Conservation (phyloP, 2,113 vertebrate species). For the Neomonachus schauinslandi region DNA sequence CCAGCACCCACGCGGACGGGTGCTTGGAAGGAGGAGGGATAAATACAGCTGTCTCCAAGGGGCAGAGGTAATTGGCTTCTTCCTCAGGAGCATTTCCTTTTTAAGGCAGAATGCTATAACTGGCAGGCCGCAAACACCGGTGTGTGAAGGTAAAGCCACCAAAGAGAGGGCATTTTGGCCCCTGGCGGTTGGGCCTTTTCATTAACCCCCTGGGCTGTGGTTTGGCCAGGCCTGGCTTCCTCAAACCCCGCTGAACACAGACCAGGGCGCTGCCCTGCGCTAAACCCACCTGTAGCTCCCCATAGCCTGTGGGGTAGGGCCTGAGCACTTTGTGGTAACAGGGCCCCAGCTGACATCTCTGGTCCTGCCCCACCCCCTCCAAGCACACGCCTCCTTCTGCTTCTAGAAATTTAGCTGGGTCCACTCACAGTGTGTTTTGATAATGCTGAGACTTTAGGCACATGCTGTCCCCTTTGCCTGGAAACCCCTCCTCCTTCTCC, state of each 20-base stretch:
- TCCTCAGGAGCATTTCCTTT: conserved; percentile 41
- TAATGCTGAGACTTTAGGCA: neutral
- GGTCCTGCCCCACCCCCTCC: neutral
- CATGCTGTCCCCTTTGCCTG: neutral
- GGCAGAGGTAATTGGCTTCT: conserved; percentile 62
- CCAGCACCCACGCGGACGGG: neutral
- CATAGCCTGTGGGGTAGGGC: neutral
- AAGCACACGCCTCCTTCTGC: neutral
- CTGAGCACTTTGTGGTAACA: neutral
- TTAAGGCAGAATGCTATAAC: conserved; percentile 59
- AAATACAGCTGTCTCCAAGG: conserved; percentile 25
- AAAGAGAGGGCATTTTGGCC: neutral
- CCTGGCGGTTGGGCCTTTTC: neutral
- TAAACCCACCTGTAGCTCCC: neutral
- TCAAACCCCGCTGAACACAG: neutral
- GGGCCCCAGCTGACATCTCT: neutral
- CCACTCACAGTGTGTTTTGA: neutral
- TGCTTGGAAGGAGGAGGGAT: neutral
- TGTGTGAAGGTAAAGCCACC: neutral
- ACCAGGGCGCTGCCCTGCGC: too few species aligned
- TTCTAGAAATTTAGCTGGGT: neutral
- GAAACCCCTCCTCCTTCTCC: neutral
- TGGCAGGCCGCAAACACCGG: conserved; percentile 50
- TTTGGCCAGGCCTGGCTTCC: conserved; percentile 31
- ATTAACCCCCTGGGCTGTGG: conserved; percentile 38